These are phyloP conservation scores for Napeogenes inachia DNA, from an alignment of 2,888 invertebrate species.

Conservation along the genomic window DNA sequence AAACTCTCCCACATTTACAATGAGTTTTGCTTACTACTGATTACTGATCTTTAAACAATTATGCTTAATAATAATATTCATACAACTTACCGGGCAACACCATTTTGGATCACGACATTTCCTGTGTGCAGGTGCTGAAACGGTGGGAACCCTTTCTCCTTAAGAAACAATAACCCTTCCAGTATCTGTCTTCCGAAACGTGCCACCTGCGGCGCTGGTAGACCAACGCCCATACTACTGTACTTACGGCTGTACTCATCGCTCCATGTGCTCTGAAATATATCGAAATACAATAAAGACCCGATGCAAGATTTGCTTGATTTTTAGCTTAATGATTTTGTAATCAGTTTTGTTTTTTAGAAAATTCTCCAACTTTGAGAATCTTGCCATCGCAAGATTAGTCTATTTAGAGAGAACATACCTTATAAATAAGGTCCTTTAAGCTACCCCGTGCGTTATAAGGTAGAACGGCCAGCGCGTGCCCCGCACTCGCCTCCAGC, in stretches of 20 bases:
- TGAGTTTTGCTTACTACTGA: too few relatives aligned
- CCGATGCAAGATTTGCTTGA: too few relatives aligned
- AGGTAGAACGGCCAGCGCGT: constrained; percentile 87
- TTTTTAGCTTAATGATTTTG: too few relatives aligned
- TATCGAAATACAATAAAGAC: background rate
- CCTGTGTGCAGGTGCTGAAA: constrained; percentile 93
- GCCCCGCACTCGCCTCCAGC: constrained; percentile 84
- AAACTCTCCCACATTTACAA: background rate
- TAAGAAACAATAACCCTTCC: constrained; percentile 90
- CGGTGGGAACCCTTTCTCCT: constrained; percentile 91
- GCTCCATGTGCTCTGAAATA: constrained; percentile 84
- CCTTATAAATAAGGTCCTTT: constrained; percentile 93
- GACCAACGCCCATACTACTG: constrained; percentile 80
- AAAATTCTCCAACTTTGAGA: too few relatives aligned
- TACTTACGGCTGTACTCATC: constrained; percentile 89
- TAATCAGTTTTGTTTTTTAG: too few relatives aligned
- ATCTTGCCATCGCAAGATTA: too few relatives aligned
- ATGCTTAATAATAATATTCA: background rate
- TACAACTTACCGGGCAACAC: constrained; percentile 85
- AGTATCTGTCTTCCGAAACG: constrained; percentile 91
- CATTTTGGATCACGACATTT: constrained; percentile 94
- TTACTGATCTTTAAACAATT: background rate
- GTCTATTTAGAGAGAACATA: constrained; percentile 40
- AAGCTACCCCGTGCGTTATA: constrained; percentile 90
- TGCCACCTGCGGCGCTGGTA: constrained; percentile 88